These are phyloP conservation scores for Protomyctophum bolini DNA, from an alignment of 2,113 vertebrate genomes.

Conservation along the genomic window DNA sequence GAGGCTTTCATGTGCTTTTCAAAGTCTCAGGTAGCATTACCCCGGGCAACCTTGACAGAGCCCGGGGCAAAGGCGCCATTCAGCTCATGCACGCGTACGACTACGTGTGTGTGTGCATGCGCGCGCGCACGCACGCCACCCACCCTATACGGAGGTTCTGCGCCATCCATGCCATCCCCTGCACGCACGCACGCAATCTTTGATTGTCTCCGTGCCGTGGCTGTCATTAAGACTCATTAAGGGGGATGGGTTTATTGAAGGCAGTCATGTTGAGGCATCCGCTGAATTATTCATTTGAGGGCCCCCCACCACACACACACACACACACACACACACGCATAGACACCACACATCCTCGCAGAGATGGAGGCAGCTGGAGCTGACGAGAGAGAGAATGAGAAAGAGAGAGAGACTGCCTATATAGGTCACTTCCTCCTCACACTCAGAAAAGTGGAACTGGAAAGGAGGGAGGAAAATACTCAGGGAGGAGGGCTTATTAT, in stretches of 20 bases:
- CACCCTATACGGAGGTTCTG: too few species aligned
- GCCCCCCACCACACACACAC: constrained; percentile 30
- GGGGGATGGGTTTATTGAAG: constrained; percentile 81
- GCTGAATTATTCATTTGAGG: constrained; percentile 77
- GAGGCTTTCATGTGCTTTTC: constrained; percentile 75
- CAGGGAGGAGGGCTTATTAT: constrained; percentile 66
- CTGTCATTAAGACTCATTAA: constrained; percentile 82
- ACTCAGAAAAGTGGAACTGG: constrained; percentile 72
- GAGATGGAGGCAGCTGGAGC: constrained; percentile 68
- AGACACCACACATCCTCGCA: constrained; percentile 27
- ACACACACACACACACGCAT: constrained; percentile 17
- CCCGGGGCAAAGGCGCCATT: constrained; percentile 69
- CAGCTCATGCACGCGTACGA: constrained; percentile 18
- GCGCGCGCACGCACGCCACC: constrained; percentile 3
- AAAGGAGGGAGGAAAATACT: constrained; percentile 49
- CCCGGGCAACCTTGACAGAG: constrained; percentile 73
- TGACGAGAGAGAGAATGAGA: constrained; percentile 31
- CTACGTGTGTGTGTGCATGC: constrained; percentile 8
- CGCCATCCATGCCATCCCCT: background rate
- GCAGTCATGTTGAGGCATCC: constrained; percentile 73
- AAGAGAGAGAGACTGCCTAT: constrained; percentile 67
- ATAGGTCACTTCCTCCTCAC: constrained; percentile 81
- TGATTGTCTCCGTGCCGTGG: constrained; percentile 73
- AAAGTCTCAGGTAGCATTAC: constrained; percentile 75
- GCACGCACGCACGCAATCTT: constrained; percentile 29